Percentiles rank a stretch among this genome's conserved stretches.
phyloP scores from a whole-genome alignment of 2,797 vertebrate species.

The Urocyon cinereoargenteus region DNA sequence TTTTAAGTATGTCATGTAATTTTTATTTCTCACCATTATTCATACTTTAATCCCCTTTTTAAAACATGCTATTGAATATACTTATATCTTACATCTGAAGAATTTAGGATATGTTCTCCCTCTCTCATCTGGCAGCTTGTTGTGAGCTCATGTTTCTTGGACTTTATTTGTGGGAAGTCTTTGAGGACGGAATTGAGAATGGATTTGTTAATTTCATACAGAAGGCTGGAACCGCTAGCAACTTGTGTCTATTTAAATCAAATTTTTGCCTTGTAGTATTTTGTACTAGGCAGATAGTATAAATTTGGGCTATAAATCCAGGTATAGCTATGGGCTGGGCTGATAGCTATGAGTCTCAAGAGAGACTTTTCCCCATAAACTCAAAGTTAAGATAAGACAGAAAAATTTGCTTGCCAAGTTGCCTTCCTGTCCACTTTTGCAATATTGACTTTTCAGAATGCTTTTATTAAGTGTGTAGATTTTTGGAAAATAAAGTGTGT shows the following conservation, averaged over 20 bases:
- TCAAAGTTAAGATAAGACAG: not conserved
- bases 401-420: not conserved
- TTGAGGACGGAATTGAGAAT: not conserved
- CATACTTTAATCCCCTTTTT: not conserved
- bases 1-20: not conserved
- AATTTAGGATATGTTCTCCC: not conserved
- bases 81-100: not conserved
- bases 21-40: not conserved
- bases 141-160: not conserved
- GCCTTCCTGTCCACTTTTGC: not conserved
- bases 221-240: not conserved
- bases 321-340: not conserved
- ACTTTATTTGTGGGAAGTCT: not conserved
- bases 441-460: conserved; percentile 30
- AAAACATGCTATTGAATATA: not conserved
- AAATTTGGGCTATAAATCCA: not conserved
- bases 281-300: not conserved
- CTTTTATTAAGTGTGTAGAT: not conserved
- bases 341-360: not conserved
- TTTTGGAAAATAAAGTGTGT: not conserved
- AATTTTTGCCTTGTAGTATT: conserved; percentile 11
- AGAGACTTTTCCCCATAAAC: not conserved
- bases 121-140: not conserved
- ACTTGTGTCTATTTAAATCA: not conserved
- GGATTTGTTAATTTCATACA: conserved; percentile 4